Base-by-base conservation (phyloP, 2,888 invertebrate genomes). In the Cephalotes varians region DNA sequence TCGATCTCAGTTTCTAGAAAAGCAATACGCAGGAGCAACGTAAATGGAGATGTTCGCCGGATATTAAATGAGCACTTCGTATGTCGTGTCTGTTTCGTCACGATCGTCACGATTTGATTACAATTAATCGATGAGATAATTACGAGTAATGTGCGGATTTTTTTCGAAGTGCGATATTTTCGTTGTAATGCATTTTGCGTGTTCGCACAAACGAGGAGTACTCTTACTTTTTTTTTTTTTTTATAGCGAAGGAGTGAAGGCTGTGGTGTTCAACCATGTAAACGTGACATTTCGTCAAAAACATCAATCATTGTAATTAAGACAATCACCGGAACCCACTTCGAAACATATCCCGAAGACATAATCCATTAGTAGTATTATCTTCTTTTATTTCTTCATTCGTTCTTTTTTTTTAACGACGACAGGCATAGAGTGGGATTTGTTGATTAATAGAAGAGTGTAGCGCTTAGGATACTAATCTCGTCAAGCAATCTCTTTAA, bases 301-400 rank as follows among this genome's bases (percentile, higher is more conserved):
- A 73, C 51, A 65, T 64, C 49, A 51, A 82, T 79, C 65, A 77
- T 81, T 65, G 81, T 85, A 85, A 67, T 74, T 76, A 86, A 87
- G 91, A 91, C 91, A 91, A 91, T 91, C 90, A 90, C 81, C 85
- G 69, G 51, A 85, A 51, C 73, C n/a, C 88, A 90, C 82, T 87
- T 86, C 74, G 80, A 88, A 81, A 85, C 88, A 90, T 90, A 90
- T 90, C 90, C 82, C 71, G 71, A 84, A 84, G 73, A 86, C 87
- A 87, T 90, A 86, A 85, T 88, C 81, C 80, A 81, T 21, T n/a
- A 18, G 54, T 69, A 77, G 25, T 25, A 1, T 40, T 54, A 21
- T 74, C 18, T 74, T 28, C 12, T 21, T 54, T 65, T 0, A n/a
- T 67, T 77, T 54, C 12, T 65, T 64, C 15, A 47, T 54, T 51